phyloP scores from a whole-genome alignment of 2,113 vertebrate genomes.

The Chloroceryle aenea region DNA sequence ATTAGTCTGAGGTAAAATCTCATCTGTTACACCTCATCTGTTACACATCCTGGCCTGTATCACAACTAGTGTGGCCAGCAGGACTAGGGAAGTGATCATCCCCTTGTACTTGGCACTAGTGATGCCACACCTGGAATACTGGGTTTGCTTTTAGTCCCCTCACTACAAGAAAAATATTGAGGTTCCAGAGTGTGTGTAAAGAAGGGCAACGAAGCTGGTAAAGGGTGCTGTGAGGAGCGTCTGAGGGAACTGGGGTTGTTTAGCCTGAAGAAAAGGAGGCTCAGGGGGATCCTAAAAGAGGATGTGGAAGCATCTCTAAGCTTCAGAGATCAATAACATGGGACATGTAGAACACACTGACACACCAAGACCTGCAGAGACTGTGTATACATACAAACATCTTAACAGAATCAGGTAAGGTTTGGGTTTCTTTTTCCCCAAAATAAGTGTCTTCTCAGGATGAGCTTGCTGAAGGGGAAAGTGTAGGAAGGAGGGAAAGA shows the following conservation, averaged over 20 bases:
- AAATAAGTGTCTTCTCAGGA: background rate
- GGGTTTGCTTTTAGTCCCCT: background rate
- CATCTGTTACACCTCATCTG: background rate
- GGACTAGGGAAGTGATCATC: background rate
- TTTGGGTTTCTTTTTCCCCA: background rate
- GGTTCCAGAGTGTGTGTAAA: background rate
- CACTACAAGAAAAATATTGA: background rate
- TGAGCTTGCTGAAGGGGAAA: background rate
- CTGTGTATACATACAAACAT: background rate
- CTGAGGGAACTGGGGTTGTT: background rate
- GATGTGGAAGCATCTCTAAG: background rate
- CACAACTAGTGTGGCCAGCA: background rate
- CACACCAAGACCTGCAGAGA: background rate
- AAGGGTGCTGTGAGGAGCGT: background rate
- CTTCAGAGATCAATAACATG: background rate
- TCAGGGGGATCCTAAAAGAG: background rate
- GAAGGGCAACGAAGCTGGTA: background rate
- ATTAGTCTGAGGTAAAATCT: background rate
- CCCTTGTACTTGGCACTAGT: background rate
- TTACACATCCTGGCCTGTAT: background rate
- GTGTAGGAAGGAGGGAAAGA: background rate
- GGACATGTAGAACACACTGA: background rate
- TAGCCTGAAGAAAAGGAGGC: background rate
- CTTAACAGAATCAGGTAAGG: background rate
- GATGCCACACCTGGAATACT: accelerated